These are phyloP conservation scores for Pissodes strobi DNA, from an alignment of 1,140 invertebrate genomes.

Conservation along the genomic window DNA sequence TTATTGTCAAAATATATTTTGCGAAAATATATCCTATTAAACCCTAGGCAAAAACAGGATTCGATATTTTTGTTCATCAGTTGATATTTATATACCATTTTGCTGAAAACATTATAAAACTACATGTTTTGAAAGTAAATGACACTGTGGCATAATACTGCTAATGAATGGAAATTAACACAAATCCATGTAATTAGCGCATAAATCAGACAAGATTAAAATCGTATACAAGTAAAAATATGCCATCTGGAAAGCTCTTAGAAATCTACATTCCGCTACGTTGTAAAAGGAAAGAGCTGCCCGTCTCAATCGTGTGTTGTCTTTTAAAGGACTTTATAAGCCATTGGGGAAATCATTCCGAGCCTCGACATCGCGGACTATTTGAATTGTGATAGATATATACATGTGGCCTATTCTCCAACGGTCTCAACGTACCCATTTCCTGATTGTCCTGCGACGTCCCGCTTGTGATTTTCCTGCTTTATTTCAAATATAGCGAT, in stretches of 20 bases:
- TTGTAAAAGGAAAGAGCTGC: slow-evolving; percentile 30
- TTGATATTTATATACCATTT: no score
- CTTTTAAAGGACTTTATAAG: slow-evolving; percentile 45
- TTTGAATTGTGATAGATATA: slow-evolving; percentile 47
- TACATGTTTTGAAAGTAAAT: no score
- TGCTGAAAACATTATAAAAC: no score
- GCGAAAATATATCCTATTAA: no score
- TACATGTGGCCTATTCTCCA: slow-evolving; percentile 45
- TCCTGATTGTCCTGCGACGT: slow-evolving; percentile 43
- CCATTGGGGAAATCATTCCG: slow-evolving; percentile 44
- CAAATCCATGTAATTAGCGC: no score
- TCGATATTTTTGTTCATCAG: no score
- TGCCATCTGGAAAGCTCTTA: background rate
- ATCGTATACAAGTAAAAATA: background rate
- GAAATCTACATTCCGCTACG: slow-evolving; percentile 11
- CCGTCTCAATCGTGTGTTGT: slow-evolving; percentile 38
- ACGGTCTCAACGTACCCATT: slow-evolving; percentile 41
- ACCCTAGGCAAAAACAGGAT: no score
- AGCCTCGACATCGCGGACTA: slow-evolving; percentile 40
- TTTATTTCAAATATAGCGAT: slow-evolving; percentile 35
- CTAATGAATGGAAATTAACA: no score
- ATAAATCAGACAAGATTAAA: slow-evolving; percentile 1
- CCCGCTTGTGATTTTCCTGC: slow-evolving; percentile 40
- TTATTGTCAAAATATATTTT: no score
- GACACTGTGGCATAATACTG: no score